Evolutionary conservation across 2,797 vertebrate species (phyloP), one percentile per base, ranked within the genome.

Genomic region (Hemitrygon akajei): DNA sequence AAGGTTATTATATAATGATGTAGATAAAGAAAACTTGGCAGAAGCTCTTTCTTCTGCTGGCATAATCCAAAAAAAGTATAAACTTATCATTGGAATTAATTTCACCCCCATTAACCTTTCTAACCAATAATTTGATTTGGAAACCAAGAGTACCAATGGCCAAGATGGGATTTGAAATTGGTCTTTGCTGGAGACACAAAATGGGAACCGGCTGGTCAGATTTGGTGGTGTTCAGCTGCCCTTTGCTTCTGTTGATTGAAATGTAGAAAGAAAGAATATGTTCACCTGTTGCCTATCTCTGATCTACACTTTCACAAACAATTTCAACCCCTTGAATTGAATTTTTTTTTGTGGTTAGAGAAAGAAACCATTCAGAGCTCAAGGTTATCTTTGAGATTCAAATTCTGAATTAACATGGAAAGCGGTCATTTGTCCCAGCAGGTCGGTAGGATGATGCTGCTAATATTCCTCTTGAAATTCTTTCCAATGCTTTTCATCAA

Each of bases 1-100:
- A 37, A 1, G 0, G 12, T 76, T 0, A 18, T 93, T 40, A 3
- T n/a, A 9, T 27, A 91, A 69, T 91, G 20, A 71, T 91, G 87
- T 71, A 37, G 30, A 91, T 66, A 71, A 91, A 91, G 66, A 11
- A 63, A 89, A 91, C 87, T 91, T 71, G 63, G n/a, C 66, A 71
- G 16, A 91, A 66, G 22, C 3, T 34, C 87, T 71, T 91, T 11
- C 60, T 25, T 34, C 66, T 71, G 37, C 34, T 40, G 22, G 22
- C 40, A 10, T 91, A 71, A 12, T 91, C 87, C 87, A 91, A 91
- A n/a, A 91, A 71, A 25, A 37, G 16, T 69, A 10, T 18, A 22
- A 34, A 9, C 34, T 71, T 11, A 18, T 66, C 5, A 34, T 22
- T 9, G 22, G 63, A 91, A 66, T 71, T 66, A 71, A 71, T 71